Evolutionary conservation across 2,888 invertebrate species (phyloP), one percentile per base, ranked within the genome.

Genomic region (Eristalis intricaria): DNA sequence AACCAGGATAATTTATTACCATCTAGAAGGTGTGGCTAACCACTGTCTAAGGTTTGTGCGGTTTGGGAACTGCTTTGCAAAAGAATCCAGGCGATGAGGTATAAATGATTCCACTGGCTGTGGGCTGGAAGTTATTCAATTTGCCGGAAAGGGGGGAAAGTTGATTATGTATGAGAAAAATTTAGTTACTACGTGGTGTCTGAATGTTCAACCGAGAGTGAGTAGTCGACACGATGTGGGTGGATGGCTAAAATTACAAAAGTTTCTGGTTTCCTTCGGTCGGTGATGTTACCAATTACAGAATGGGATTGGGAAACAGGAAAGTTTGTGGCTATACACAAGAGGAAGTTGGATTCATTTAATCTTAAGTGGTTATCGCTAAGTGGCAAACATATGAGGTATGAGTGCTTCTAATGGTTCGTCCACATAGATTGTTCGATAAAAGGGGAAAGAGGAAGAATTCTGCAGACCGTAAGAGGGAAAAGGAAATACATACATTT

Each of bases 1-100:
- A 85, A 81, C 81, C 68, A 73, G 80, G 75, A 76, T 85, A 85
- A 85, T 85, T 85, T 81, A 85, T 73, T 76, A 76, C 71, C 69
- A 79, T 69, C 40, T 63, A 26, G 63, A 77, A 85, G 84, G 81
- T 76, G 76, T 81, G 81, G 84, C 80, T 64, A 70, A 75, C 70
- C 75, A 79, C 38, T 76, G 81, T 73, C 75, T 77, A 43, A 22
- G 76, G 79, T 80, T 84, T 50, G 50, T 50, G 50, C 50, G 50
- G 65, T 78, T 84, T 63, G 43, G 43, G n/a, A 43, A 43, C 43
- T n/a, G 50, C 19, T 19, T 38, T 50, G 19, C 19, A 19, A 60
- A 43, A 32, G 22, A 40, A 43, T 61, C 60, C 32, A 26, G 61
- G 76, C 22, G 66, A 68, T 69, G 43, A 61, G 68, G 50, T 43